Conservation (phyloP, 2,113 vertebrate species). For the Apus apus region DNA sequence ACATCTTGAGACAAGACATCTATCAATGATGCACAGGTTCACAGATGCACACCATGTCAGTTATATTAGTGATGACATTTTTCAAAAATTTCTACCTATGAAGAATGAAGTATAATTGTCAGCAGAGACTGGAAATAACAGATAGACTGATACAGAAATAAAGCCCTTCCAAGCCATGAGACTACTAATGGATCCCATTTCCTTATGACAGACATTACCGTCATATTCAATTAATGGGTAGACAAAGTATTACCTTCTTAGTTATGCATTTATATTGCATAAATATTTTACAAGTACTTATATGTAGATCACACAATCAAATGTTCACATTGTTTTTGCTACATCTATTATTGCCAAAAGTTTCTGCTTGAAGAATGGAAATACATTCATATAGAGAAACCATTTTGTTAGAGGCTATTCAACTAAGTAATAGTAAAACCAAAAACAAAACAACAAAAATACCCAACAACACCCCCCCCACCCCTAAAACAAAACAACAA, state of each 20-base stretch:
- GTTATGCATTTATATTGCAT: constrained; percentile 31
- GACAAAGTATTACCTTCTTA: constrained; percentile 17
- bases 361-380: constrained; percentile 4
- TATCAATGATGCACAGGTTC: background rate
- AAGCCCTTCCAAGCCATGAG: background rate
- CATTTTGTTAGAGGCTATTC: background rate
- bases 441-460: background rate
- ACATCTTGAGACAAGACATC: background rate
- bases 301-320: background rate
- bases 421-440: background rate
- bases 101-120: background rate
- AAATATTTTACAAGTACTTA: constrained; percentile 37
- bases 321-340: background rate
- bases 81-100: background rate
- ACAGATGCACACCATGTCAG: background rate
- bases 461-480: too few species aligned
- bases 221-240: constrained; percentile 23
- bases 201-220: background rate
- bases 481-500: background rate
- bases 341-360: background rate
- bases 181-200: constrained; percentile 35
- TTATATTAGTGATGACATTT: background rate
- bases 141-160: background rate
- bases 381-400: background rate
- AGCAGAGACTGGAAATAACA: background rate